Base-by-base conservation (phyloP, 2,888 invertebrate genomes). In the Plagiodera versicolora region DNA sequence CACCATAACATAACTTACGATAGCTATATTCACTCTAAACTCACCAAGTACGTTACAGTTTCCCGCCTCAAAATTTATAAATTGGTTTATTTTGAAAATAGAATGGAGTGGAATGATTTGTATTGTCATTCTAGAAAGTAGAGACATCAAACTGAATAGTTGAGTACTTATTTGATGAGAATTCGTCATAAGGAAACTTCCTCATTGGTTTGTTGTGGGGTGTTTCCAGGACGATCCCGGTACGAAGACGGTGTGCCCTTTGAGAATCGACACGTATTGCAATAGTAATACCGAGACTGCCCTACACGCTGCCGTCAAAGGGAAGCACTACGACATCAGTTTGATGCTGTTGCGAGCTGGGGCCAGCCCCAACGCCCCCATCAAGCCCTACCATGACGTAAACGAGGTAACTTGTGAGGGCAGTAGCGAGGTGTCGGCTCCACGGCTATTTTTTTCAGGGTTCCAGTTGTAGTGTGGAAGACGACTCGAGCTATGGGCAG, bases 231-330 rank as follows among this genome's bases (percentile, higher is more conserved):
- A 66, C 57, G 73, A 73, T 61, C 69, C 68, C 1, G 74, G 73
- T 55, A 65, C 64, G 17, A 82, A 82, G 65, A 74, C 81, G 65
- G 81, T 90, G 49, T 87, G 87, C 65, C 92, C 94, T 0, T 82
- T 93, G 61, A 85, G 89, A 65, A 78, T 91, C 61, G 91, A 94
- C 79, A 79, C 87, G 68, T 86, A 89, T 63, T 91, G 91, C 69
- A 88, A 89, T 70, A 89, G 89, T 62, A 87, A 87, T 59, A 85
- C 85, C 11, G 95, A 95, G 80, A 93, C 94, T 1, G 90, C 94
- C 17, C 81, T 97, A 18, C 89, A 94, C 75, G 89, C 89, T 5
- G 91, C 93, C 0, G 90, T 92, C 1, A 87, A 91, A 58, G 89
- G 88, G 30, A 86, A 87, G 16, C 90, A 94, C 76, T 84, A 86